Conservation (phyloP, 92 coral and sea anemone genomes). For the Epizoanthus fatuus region DNA sequence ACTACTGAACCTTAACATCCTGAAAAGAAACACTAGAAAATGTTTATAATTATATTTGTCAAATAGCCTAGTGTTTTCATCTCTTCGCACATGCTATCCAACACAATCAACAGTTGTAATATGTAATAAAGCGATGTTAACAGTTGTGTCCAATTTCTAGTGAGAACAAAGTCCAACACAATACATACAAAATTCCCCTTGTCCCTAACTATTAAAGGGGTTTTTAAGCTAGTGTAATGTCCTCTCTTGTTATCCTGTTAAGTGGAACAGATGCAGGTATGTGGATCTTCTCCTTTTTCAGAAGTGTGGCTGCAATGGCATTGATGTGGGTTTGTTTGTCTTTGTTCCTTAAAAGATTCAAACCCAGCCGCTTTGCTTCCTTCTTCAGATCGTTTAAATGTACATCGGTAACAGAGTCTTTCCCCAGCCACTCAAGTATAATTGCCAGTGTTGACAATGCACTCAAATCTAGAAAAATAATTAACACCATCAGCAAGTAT, state of each 20-base stretch:
- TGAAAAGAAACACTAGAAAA: too few species aligned
- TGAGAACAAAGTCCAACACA: too few species aligned
- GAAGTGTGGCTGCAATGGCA: background rate
- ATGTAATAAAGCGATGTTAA: too few species aligned
- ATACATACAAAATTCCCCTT: too few species aligned
- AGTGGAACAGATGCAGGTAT: background rate
- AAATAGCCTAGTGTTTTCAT: too few species aligned
- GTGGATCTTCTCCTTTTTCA: background rate
- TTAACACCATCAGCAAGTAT: background rate
- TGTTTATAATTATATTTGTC: too few species aligned
- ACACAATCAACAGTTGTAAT: too few species aligned
- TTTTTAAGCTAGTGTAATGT: background rate
- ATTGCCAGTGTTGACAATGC: background rate
- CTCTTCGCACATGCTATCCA: too few species aligned
- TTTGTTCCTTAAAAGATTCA: constrained; percentile 1
- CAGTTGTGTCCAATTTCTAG: too few species aligned
- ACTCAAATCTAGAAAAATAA: background rate
- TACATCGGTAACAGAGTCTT: background rate
- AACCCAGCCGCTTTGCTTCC: background rate
- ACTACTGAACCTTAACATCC: too few species aligned
- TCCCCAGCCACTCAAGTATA: constrained; percentile 10
- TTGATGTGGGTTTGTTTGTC: constrained; percentile 2
- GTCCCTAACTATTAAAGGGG: too few species aligned
- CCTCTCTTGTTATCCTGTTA: background rate
- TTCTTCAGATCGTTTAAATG: background rate